Evolutionary conservation across 2,797 vertebrate genomes (phyloP).

Genomic region (Poecilia picta): DNA sequence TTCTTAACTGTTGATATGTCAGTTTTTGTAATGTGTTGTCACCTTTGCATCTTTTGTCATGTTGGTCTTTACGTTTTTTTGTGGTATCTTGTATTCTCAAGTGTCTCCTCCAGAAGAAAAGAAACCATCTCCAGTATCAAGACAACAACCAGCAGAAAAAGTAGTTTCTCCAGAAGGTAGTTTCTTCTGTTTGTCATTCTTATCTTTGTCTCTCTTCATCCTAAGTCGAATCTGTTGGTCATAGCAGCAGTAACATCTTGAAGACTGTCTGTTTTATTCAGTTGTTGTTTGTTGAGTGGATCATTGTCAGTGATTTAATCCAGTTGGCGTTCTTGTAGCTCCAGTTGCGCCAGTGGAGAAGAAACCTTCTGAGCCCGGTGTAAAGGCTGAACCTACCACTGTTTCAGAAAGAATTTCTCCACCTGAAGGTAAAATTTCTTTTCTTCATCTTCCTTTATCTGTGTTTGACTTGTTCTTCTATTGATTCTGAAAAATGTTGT

Average conservation of each 20-base stretch:
- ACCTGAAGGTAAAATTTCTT: slow-evolving; percentile 68
- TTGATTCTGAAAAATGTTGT: background rate
- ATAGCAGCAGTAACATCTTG: slow-evolving; percentile 19
- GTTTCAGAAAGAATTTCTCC: slow-evolving; percentile 31
- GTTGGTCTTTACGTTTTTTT: slow-evolving; percentile 44
- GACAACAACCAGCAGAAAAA: slow-evolving; percentile 70
- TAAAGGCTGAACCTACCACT: slow-evolving; percentile 39
- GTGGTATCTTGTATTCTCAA: slow-evolving; percentile 67
- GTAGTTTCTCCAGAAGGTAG: slow-evolving; percentile 85
- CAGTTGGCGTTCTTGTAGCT: slow-evolving; percentile 63
- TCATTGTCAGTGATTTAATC: slow-evolving; percentile 54
- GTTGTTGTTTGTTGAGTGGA: slow-evolving; percentile 30
- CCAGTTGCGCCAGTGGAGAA: slow-evolving; percentile 38
- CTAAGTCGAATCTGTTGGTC: slow-evolving; percentile 17
- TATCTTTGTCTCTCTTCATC: slow-evolving; percentile 21
- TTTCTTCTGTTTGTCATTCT: slow-evolving; percentile 47
- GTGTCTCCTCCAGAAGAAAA: slow-evolving; percentile 67
- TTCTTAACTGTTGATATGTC: slow-evolving; percentile 14
- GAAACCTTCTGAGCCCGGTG: slow-evolving; percentile 40
- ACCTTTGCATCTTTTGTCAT: slow-evolving; percentile 19
- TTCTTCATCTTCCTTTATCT: background rate
- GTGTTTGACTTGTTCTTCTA: slow-evolving; percentile 24
- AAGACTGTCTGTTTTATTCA: slow-evolving; percentile 23
- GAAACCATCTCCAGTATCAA: slow-evolving; percentile 47
- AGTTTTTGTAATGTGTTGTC: slow-evolving; percentile 17